A percentile compares a stretch with the other conserved stretches of the same genome.
Evolutionary conservation across 2,888 invertebrate species (phyloP).

Genomic region (Dryocosmus kuriphilus): DNA sequence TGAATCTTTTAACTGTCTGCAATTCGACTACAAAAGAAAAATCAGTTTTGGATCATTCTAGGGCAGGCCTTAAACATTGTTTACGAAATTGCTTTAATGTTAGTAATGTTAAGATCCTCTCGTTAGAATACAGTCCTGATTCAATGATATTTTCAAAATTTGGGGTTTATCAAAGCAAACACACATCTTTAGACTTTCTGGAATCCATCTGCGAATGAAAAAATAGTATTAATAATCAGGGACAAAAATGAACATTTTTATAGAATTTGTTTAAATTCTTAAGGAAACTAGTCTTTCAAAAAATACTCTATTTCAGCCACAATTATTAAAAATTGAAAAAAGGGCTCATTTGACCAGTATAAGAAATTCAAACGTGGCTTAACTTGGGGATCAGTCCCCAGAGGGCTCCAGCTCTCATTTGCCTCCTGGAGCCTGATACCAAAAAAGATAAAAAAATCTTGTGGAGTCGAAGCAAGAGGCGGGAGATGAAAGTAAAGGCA

Average conservation of each 20-base stretch:
- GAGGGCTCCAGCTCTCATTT: conserved; percentile 75
- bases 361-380: neutral
- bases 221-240: neutral
- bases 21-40: too few relatives aligned
- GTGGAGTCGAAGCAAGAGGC: conserved; percentile 44
- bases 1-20: too few relatives aligned
- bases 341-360: neutral
- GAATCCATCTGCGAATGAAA: neutral
- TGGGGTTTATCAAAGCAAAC: neutral
- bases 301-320: too few relatives aligned
- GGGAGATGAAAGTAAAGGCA: conserved; percentile 46
- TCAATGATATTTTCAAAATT: neutral
- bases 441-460: conserved; percentile 46
- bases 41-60: too few relatives aligned
- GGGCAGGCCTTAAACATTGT: too few relatives aligned
- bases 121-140: neutral
- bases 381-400: conserved; percentile 55
- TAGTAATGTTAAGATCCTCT: too few relatives aligned
- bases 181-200: neutral
- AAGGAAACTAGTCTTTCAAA: too few relatives aligned
- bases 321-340: too few relatives aligned
- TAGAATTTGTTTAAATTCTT: too few relatives aligned
- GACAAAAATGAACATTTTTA: too few relatives aligned
- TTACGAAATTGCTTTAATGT: too few relatives aligned
- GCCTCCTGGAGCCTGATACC: conserved; percentile 55